Percentiles rank a stretch among this genome's conserved stretches.
Evolutionary conservation across 2,888 invertebrate species (phyloP).

Genomic region (Leptopilina drosophilae): DNA sequence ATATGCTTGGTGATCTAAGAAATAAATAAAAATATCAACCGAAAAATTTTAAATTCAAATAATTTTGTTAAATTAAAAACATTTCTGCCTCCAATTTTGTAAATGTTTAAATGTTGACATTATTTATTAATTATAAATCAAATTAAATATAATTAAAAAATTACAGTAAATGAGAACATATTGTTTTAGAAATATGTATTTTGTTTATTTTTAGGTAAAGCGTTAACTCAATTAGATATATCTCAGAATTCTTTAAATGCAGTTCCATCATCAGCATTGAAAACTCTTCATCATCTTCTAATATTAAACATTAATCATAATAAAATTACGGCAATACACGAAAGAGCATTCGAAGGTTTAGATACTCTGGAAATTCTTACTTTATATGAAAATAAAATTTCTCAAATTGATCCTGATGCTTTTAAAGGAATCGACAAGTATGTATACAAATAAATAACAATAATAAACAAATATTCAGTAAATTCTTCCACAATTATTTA

Average conservation of each 20-base stretch:
- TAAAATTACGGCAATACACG: slow-evolving; percentile 87
- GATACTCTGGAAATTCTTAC: slow-evolving; percentile 92
- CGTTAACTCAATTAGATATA: slow-evolving; percentile 91
- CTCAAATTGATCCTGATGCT: slow-evolving; percentile 87
- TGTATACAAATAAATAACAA: slow-evolving; percentile 71
- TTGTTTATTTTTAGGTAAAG: slow-evolving; percentile 82
- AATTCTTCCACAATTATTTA: no score
- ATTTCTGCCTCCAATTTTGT: no score
- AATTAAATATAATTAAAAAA: neutral
- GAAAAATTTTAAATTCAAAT: no score
- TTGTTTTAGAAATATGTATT: neutral
- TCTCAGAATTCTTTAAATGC: slow-evolving; percentile 89
- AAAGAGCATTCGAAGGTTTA: slow-evolving; percentile 90
- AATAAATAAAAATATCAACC: no score
- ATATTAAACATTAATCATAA: slow-evolving; percentile 95
- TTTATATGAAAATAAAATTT: slow-evolving; percentile 91
- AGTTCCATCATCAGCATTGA: slow-evolving; percentile 89
- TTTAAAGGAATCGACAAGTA: slow-evolving; percentile 93
- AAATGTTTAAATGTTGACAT: no score
- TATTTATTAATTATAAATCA: neutral
- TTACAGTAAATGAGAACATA: no score
- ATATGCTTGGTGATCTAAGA: no score
- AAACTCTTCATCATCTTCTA: slow-evolving; percentile 88
- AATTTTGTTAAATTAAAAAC: no score
- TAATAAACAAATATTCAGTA: no score